These are phyloP conservation scores for Puffinus mauretanicus DNA, from an alignment of 2,113 vertebrate species.

Conservation along the genomic window DNA sequence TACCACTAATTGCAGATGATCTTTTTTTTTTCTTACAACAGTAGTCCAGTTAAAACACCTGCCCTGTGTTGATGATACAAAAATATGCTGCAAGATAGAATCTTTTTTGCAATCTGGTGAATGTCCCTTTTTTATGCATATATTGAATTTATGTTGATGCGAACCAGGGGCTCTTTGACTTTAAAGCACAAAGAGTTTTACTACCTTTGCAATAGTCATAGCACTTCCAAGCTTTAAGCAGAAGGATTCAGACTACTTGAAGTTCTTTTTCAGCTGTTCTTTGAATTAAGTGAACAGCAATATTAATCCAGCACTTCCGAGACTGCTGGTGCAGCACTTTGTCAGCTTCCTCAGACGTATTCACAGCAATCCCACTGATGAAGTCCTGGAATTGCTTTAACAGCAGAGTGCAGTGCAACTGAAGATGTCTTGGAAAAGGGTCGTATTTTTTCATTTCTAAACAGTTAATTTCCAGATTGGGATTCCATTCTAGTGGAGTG, in stretches of 20 bases:
- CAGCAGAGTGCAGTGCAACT: constrained; percentile 15
- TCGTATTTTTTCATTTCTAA: constrained; percentile 21
- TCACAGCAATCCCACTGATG: constrained; percentile 9
- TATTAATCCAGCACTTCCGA: constrained; percentile 29
- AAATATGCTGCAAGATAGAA: background rate
- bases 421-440: constrained; percentile 7
- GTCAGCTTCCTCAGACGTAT: constrained; percentile 35
- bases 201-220: background rate
- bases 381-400: constrained; percentile 48
- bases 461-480: background rate
- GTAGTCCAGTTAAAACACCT: background rate
- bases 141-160: background rate
- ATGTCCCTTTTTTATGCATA: background rate
- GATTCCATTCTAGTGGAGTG: background rate
- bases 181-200: background rate
- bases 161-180: background rate
- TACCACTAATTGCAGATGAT: background rate
- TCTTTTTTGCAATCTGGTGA: background rate
- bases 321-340: constrained; percentile 52
- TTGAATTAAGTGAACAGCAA: constrained; percentile 37
- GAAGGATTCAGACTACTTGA: background rate
- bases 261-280: constrained; percentile 57
- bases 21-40: background rate
- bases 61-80: background rate
- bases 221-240: background rate